Evolutionary conservation across 2,113 vertebrate genomes (phyloP), one percentile per base, ranked within the genome.

Genomic region (Thalassoma bifasciatum): DNA sequence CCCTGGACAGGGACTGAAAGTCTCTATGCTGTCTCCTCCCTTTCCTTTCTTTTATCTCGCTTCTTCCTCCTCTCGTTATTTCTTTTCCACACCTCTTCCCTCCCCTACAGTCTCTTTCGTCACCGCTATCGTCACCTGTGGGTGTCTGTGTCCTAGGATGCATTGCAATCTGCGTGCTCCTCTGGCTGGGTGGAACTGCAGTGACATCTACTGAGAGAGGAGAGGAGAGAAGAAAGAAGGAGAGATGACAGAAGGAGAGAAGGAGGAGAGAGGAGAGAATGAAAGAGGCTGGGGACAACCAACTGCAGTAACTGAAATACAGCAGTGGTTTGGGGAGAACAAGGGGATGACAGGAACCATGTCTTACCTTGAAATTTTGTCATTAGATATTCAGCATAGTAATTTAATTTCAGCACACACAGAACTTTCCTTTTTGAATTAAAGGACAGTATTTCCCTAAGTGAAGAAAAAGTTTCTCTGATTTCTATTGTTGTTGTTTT

Each of bases 151-250:
- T 89, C 88, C 89, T 89, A 89, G 72, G 62, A 88, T 89, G 85
- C 90, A 91, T 72, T 92, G 82, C 91, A 83, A 61, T 71, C 47
- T 17, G 10, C 53, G 46, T 12, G 36, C 75, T 73, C 67, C 62
- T 61, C 40, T 44, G 72, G 86, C 82, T 77, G 81, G 70, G 90
- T 87, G 84, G 93, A 92, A 90, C 93, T 80, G 88, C 89, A 93
- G 91, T 94, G 93, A 94, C 94, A 94, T 92, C 94, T 93, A 92
- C 92, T 93, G 93, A 90, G 58, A 59, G 64, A 80, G 65, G 52
- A 81, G 62, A 65, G 53, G 65, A 70, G 65, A 86, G 75, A 61
- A 56, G 63, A 70, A 63, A 57, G 51, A 49, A 70, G 26, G 65
- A 63, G 38, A 66, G 59, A 36, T 23, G 46, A 52, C 22, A 37